These are phyloP conservation scores for Pionites leucogaster DNA, from an alignment of 2,113 vertebrate species.

Conservation along the genomic window DNA sequence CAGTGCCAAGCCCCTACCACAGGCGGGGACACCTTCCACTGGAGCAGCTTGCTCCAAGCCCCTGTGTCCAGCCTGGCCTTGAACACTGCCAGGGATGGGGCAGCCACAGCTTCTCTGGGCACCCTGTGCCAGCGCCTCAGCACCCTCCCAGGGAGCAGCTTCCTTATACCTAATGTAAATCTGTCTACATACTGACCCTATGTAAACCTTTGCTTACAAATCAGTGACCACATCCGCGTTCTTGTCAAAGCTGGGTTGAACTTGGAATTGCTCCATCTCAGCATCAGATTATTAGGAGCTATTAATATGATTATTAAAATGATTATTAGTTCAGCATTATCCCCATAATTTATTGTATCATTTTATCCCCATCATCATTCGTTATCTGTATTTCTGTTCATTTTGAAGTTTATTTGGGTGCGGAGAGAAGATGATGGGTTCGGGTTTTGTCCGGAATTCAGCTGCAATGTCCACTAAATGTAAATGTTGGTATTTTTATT, in stretches of 20 bases:
- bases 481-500: neutral
- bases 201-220: neutral
- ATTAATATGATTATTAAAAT: neutral
- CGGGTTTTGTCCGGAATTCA: neutral
- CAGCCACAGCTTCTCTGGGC: neutral
- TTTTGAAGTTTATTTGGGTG: neutral
- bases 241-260: neutral
- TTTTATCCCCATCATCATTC: neutral
- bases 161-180: neutral
- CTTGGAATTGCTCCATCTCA: neutral
- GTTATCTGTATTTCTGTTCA: neutral
- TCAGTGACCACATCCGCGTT: accelerated
- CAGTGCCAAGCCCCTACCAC: neutral
- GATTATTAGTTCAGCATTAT: neutral
- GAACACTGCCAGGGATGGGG: neutral
- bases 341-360: too few relatives aligned
- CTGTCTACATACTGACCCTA: neutral
- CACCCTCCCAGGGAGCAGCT: neutral
- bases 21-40: neutral
- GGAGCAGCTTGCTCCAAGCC: accelerated
- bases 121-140: neutral
- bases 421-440: neutral
- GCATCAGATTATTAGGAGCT: neutral
- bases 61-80: too few relatives aligned
- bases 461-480: neutral